Evolutionary conservation across 2,797 vertebrate genomes (phyloP).

Genomic region (Pygocentrus nattereri): DNA sequence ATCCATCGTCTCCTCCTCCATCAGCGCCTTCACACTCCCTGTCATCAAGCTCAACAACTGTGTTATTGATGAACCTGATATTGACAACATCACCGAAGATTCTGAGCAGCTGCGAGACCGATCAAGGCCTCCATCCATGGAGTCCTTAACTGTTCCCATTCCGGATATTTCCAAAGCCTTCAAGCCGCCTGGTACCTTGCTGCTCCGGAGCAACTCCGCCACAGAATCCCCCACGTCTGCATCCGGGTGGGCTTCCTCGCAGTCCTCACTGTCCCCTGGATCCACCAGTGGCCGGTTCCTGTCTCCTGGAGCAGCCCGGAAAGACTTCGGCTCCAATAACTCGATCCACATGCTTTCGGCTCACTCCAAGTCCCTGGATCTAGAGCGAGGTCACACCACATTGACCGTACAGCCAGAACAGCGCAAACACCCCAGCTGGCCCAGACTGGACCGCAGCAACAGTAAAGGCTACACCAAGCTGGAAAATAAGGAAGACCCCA

Average conservation of each 20-base stretch:
- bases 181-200: conserved; percentile 74
- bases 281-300: conserved; percentile 84
- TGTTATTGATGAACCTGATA: conserved; percentile 94
- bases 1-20: conserved; percentile 96
- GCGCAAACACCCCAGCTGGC: conserved; percentile 97
- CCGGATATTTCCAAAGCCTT: conserved; percentile 83
- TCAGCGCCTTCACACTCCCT: conserved; percentile 95
- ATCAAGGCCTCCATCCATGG: conserved; percentile 84
- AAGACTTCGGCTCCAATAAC: conserved; percentile 93
- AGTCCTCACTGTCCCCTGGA: conserved; percentile 79
- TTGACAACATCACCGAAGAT: conserved; percentile 94
- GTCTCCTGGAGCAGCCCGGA: conserved; percentile 89
- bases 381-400: conserved; percentile 85
- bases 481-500: conserved; percentile 94
- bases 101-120: conserved; percentile 68
- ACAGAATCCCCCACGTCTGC: conserved; percentile 75
- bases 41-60: conserved; percentile 99
- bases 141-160: conserved; percentile 87
- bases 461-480: conserved; percentile 93
- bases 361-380: conserved; percentile 96
- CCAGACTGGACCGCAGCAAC: conserved; percentile 94
- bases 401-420: conserved; percentile 92
- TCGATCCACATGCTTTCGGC: conserved; percentile 92
- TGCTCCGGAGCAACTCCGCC: conserved; percentile 85
- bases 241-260: conserved; percentile 67